These are phyloP conservation scores for Callocephalon fimbriatum DNA, from an alignment of 2,113 vertebrate species.

Conservation along the genomic window DNA sequence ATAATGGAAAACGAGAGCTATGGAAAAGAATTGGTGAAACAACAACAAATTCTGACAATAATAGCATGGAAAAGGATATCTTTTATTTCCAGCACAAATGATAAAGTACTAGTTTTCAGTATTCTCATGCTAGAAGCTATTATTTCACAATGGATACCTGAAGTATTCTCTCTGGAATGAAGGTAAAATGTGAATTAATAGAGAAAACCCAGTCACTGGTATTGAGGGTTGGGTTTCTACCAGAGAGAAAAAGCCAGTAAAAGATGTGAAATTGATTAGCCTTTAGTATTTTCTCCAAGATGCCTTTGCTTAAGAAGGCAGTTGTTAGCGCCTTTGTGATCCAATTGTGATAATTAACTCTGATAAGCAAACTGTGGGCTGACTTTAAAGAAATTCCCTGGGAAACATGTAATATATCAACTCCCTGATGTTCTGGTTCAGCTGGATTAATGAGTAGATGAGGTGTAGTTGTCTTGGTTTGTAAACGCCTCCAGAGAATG, in stretches of 20 bases:
- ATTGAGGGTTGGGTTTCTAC: background rate
- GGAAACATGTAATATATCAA: background rate
- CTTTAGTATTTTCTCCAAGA: background rate
- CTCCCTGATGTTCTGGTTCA: constrained; percentile 46
- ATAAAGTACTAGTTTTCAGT: background rate
- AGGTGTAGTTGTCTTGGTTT: background rate
- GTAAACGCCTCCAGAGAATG: background rate
- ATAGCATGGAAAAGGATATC: background rate
- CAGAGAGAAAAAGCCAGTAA: background rate
- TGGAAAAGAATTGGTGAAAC: background rate
- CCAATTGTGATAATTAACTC: background rate
- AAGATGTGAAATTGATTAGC: background rate
- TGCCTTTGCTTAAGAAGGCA: background rate
- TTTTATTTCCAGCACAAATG: background rate
- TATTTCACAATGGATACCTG: background rate
- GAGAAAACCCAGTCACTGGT: background rate
- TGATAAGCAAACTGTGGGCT: constrained; percentile 22
- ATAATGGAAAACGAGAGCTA: background rate
- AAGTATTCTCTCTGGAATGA: background rate
- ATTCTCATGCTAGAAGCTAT: background rate
- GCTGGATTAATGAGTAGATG: constrained; percentile 21
- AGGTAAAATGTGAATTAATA: background rate
- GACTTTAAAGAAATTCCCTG: background rate
- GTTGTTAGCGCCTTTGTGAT: background rate
- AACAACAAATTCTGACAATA: background rate